phyloP scores from a whole-genome alignment of 2,797 vertebrate species.

The Trematomus bernacchii region DNA sequence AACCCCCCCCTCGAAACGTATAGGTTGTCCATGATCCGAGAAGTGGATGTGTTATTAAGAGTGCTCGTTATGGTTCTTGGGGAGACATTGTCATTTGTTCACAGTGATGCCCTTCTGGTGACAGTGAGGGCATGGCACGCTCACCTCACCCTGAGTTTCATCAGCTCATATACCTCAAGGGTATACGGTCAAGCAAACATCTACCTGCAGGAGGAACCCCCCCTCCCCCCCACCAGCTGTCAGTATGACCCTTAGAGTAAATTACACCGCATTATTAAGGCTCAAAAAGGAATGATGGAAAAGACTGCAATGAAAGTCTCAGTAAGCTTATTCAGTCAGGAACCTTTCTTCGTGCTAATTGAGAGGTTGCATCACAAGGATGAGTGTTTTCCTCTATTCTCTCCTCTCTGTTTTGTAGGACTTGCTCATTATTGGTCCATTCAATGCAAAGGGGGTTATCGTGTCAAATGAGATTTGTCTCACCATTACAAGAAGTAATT shows the following conservation, averaged over 20 bases:
- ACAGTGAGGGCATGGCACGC: slow-evolving; percentile 26
- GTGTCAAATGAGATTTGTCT: slow-evolving; percentile 83
- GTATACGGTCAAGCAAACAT: slow-evolving; percentile 36
- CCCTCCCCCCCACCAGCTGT: slow-evolving; percentile 19
- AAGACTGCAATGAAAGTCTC: slow-evolving; percentile 37
- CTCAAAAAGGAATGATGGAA: slow-evolving; percentile 28
- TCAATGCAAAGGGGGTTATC: slow-evolving; percentile 71
- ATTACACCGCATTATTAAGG: slow-evolving; percentile 23
- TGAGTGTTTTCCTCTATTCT: slow-evolving; percentile 53
- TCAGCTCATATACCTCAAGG: slow-evolving; percentile 28
- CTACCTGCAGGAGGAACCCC: slow-evolving; percentile 23
- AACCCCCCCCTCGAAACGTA: slow-evolving; percentile 17
- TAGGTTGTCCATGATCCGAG: slow-evolving; percentile 29
- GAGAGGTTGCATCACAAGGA: slow-evolving; percentile 47
- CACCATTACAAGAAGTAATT: slow-evolving; percentile 81
- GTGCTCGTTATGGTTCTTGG: slow-evolving; percentile 36
- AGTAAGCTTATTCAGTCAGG: slow-evolving; percentile 44
- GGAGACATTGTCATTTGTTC: slow-evolving; percentile 48
- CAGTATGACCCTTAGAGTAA: slow-evolving; percentile 19
- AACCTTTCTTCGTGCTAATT: slow-evolving; percentile 51
- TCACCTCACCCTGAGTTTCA: slow-evolving; percentile 42
- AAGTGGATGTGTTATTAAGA: slow-evolving; percentile 41
- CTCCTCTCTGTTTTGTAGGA: slow-evolving; percentile 48
- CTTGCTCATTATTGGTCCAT: slow-evolving; percentile 76
- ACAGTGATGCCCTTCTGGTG: slow-evolving; percentile 22